Conservation (phyloP, 2,888 invertebrate genomes). For the Drosophila trichaetosa region DNA sequence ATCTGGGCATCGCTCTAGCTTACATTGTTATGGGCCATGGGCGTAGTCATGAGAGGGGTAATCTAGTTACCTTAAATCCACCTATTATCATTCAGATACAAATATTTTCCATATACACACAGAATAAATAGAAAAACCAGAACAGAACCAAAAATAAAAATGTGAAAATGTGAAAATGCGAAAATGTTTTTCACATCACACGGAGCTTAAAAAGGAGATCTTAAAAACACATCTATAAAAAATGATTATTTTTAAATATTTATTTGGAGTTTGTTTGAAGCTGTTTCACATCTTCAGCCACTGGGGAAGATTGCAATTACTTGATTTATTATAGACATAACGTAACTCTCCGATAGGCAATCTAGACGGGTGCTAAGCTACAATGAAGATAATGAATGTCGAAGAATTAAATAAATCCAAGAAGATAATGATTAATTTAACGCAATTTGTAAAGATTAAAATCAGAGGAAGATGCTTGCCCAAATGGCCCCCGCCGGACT, state of each 20-base stretch:
- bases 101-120: not conserved
- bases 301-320: not conserved
- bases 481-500: not conserved
- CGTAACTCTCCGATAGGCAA: not conserved
- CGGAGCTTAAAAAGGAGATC: not conserved
- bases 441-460: not conserved
- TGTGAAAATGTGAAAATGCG: too few species aligned
- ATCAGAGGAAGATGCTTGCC: not conserved
- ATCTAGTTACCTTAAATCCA: not conserved
- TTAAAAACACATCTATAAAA: not conserved
- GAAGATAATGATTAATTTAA: not conserved
- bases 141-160: too few species aligned
- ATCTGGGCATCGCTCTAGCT: conserved; percentile 35
- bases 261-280: not conserved
- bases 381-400: not conserved
- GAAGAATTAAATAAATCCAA: not conserved
- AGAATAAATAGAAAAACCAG: too few species aligned
- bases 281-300: not conserved
- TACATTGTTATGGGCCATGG: conserved; percentile 34
- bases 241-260: not conserved
- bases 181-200: not conserved
- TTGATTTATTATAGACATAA: not conserved
- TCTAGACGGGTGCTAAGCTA: not conserved
- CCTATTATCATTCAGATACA: not conserved
- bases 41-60: not conserved